Evolutionary conservation across 2,888 invertebrate species (phyloP).

Genomic region (Drosophila parthenogenetica): DNA sequence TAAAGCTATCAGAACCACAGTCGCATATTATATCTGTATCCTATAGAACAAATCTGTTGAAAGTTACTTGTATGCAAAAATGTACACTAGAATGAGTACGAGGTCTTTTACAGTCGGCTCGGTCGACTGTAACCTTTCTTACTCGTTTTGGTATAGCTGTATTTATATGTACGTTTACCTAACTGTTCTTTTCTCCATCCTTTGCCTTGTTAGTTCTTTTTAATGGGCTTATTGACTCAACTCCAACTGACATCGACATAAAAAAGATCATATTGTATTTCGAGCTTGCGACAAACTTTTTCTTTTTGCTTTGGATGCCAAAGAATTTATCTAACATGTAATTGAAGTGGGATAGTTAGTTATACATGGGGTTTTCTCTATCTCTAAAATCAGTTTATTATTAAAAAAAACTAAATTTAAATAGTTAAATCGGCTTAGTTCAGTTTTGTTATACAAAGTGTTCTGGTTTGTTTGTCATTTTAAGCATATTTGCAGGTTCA

Average conservation of each 20-base stretch:
- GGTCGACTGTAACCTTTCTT: constrained; percentile 2
- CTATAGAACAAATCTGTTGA: too few relatives aligned
- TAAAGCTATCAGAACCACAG: too few relatives aligned
- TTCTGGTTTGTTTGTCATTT: constrained; percentile 16
- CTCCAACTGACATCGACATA: constrained; percentile 51
- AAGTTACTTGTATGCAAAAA: too few relatives aligned
- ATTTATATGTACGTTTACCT: constrained; percentile 24
- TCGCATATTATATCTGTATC: too few relatives aligned
- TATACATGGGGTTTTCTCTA: neutral
- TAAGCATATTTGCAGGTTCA: constrained; percentile 48
- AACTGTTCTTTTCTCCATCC: constrained; percentile 37
- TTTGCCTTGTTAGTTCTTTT: constrained; percentile 1
- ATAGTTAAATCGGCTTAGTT: constrained; percentile 5
- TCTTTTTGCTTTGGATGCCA: constrained; percentile 24
- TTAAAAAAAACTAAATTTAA: constrained; percentile 6
- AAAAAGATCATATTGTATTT: constrained; percentile 37
- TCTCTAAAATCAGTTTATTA: neutral
- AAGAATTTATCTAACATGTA: constrained; percentile 12
- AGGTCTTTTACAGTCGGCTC: too few relatives aligned
- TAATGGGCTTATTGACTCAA: constrained; percentile 47
- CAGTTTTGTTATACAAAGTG: constrained; percentile 2
- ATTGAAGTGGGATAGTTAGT: constrained; percentile 7
- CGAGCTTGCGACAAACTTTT: neutral
- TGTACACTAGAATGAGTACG: too few relatives aligned
- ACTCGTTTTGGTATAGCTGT: too few relatives aligned